phyloP scores from a whole-genome alignment of 2,113 vertebrate species.

The Paradoxurus hermaphroditus region DNA sequence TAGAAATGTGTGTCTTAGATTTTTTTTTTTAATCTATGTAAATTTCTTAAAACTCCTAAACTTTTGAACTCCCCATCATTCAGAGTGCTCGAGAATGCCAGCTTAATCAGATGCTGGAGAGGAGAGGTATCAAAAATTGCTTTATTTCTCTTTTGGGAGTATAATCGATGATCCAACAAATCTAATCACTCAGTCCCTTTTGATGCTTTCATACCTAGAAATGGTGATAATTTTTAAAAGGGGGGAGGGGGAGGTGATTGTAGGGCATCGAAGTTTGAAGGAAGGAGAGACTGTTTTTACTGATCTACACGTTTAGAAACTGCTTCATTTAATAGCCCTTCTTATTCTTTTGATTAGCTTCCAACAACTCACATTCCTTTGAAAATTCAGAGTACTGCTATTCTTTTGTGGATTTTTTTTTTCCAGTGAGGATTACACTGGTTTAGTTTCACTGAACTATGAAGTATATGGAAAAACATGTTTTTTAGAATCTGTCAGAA shows the following conservation, averaged over 20 bases:
- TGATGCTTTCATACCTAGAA: not conserved
- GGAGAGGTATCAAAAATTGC: not conserved
- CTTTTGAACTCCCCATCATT: not conserved
- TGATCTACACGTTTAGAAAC: slow-evolving; percentile 59
- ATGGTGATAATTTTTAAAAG: not conserved
- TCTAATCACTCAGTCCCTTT: not conserved
- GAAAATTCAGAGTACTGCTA: slow-evolving; percentile 55
- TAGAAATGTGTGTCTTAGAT: not conserved
- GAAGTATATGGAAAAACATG: slow-evolving; percentile 71
- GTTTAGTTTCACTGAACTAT: slow-evolving; percentile 68
- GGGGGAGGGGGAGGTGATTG: not conserved
- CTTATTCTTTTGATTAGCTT: slow-evolving; percentile 66
- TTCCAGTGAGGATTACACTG: slow-evolving; percentile 57
- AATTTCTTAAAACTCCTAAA: slow-evolving; percentile 20
- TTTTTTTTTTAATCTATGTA: not conserved
- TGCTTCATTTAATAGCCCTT: slow-evolving; percentile 45
- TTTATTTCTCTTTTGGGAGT: not conserved
- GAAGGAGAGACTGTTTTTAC: slow-evolving; percentile 29
- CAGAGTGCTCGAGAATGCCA: not conserved
- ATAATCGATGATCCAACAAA: not conserved
- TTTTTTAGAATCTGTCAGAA: slow-evolving; percentile 67
- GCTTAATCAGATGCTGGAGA: not conserved
- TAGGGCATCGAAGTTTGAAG: not conserved
- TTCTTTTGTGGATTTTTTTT: slow-evolving; percentile 61
- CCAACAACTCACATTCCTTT: slow-evolving; percentile 68